phyloP scores from a whole-genome alignment of 64 coral and sea anemone species.

The Montipora efflorescens region DNA sequence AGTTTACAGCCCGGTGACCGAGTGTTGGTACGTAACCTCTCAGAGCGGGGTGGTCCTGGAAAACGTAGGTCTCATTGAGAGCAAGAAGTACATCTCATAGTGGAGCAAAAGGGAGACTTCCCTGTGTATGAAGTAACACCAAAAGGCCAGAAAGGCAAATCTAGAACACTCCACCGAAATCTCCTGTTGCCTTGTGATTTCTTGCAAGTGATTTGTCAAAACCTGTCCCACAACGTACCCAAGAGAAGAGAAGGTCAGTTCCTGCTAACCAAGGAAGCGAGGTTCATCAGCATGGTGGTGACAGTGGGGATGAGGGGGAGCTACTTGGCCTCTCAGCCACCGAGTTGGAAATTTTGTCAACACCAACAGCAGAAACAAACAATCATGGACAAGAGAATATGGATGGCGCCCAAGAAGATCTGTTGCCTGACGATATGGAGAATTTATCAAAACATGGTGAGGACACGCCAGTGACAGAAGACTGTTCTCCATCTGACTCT shows the following conservation, averaged over 20 bases:
- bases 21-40: too few relatives aligned
- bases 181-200: constrained; percentile 41
- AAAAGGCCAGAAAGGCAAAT: constrained; percentile 11
- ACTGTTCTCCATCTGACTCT: not conserved
- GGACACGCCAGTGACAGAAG: not conserved
- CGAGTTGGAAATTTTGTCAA: too few relatives aligned
- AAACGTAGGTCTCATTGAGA: too few relatives aligned
- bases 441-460: not conserved
- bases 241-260: not conserved
- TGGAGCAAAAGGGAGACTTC: constrained; percentile 1
- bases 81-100: too few relatives aligned
- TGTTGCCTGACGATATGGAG: too few relatives aligned
- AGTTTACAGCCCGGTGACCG: constrained; percentile 11
- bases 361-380: too few relatives aligned
- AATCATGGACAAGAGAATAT: not conserved
- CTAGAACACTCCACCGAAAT: constrained; percentile 55
- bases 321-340: too few relatives aligned
- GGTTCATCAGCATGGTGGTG: too few relatives aligned
- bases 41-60: too few relatives aligned
- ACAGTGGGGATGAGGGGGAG: too few relatives aligned
- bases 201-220: not conserved
- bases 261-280: too few relatives aligned
- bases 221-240: not conserved
- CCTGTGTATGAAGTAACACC: constrained; percentile 42
- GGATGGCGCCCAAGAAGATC: too few relatives aligned